Evolutionary conservation across 2,888 invertebrate species (phyloP).

Genomic region (Argyra leucocephala): DNA sequence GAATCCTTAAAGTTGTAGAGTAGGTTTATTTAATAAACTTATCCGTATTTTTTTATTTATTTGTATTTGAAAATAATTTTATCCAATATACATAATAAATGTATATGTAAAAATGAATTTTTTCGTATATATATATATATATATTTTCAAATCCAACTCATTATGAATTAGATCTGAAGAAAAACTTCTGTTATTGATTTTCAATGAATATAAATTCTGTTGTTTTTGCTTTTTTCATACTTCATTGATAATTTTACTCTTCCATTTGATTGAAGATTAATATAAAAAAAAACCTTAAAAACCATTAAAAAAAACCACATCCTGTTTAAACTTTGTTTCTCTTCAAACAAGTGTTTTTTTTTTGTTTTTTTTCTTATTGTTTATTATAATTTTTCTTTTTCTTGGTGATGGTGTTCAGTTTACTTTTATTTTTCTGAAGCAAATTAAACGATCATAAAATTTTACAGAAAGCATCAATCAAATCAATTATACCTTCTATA

Average conservation of each 20-base stretch:
- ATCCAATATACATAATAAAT: no score
- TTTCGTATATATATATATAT: no score
- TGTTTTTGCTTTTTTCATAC: not conserved
- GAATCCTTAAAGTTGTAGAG: no score
- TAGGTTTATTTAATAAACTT: no score
- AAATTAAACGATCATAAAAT: constrained; percentile 6
- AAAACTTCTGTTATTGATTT: constrained; percentile 4
- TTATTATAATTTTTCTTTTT: not conserved
- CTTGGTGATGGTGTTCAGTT: not conserved
- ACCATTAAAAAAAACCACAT: constrained; percentile 3
- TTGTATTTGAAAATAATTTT: no score
- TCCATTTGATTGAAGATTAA: not conserved
- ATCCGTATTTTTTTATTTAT: no score
- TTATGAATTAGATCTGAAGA: not conserved
- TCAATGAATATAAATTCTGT: not conserved
- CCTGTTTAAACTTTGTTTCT: constrained; percentile 3
- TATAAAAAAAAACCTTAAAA: not conserved
- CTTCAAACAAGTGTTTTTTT: constrained; percentile 1
- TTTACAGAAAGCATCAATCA: constrained; percentile 4
- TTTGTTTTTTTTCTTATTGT: not conserved
- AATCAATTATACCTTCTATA: not conserved
- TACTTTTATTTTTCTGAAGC: not conserved
- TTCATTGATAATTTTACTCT: constrained; percentile 3
- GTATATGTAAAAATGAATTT: no score
- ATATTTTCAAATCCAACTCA: not conserved